These are phyloP conservation scores for Branchellion lobata DNA, from an alignment of 2,888 invertebrate species.

Conservation along the genomic window DNA sequence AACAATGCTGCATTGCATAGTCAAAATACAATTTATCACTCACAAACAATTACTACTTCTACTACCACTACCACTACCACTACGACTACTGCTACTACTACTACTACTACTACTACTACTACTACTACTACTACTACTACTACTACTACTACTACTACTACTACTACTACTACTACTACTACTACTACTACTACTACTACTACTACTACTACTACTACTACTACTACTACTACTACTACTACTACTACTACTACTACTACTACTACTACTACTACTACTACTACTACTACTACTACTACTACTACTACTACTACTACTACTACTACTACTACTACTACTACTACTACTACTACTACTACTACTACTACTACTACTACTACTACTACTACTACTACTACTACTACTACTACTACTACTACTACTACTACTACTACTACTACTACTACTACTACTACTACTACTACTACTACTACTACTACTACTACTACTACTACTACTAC, in stretches of 20 bases:
- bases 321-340: slow-evolving; percentile 35
- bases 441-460: slow-evolving; percentile 38
- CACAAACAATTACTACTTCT: not conserved
- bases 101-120: slow-evolving; percentile 36
- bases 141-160: slow-evolving; percentile 37
- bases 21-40: no score
- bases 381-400: slow-evolving; percentile 43
- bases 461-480: slow-evolving; percentile 38
- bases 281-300: slow-evolving; percentile 39
- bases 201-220: slow-evolving; percentile 38
- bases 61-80: slow-evolving; percentile 32
- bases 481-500: slow-evolving; percentile 38
- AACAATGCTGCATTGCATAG: no score
- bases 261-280: slow-evolving; percentile 37
- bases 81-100: slow-evolving; percentile 37
- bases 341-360: slow-evolving; percentile 36
- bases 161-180: slow-evolving; percentile 35
- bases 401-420: slow-evolving; percentile 41
- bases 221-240: slow-evolving; percentile 23
- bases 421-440: slow-evolving; percentile 38
- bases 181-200: slow-evolving; percentile 37
- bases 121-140: slow-evolving; percentile 33
- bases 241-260: slow-evolving; percentile 27
- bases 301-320: slow-evolving; percentile 36
- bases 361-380: slow-evolving; percentile 37